phyloP scores from a whole-genome alignment of 92 coral and sea anemone genomes.

The Palythoa grandiflora region DNA sequence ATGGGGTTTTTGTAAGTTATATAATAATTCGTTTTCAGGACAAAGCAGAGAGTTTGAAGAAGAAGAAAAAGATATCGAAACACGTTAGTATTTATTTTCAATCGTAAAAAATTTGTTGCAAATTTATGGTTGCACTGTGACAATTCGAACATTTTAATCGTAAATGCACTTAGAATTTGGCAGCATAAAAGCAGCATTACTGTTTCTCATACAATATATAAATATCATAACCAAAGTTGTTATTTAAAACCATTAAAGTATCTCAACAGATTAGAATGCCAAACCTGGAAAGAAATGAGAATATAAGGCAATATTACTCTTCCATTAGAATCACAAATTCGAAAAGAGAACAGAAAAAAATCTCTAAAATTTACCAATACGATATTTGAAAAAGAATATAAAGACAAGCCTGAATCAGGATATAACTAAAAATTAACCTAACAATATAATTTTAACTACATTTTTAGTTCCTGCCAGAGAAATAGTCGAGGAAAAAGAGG shows the following conservation, averaged over 20 bases:
- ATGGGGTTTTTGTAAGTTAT: not conserved
- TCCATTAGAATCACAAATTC: too few relatives aligned
- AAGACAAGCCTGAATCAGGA: too few relatives aligned
- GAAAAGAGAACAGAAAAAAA: too few relatives aligned
- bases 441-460: slow-evolving; percentile 4
- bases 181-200: not conserved
- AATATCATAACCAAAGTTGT: not conserved
- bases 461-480: slow-evolving; percentile 46
- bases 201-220: not conserved
- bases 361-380: too few relatives aligned
- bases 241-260: not conserved
- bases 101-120: not conserved
- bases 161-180: not conserved
- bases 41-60: slow-evolving; percentile 22
- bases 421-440: not conserved
- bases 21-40: slow-evolving; percentile 22
- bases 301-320: too few relatives aligned
- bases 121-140: too few relatives aligned
- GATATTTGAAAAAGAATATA: too few relatives aligned
- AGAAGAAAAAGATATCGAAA: slow-evolving; percentile 28
- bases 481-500: slow-evolving; percentile 36
- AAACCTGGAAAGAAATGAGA: too few relatives aligned
- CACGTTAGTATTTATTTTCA: not conserved
- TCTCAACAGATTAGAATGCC: not conserved
- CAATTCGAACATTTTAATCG: not conserved